Percentiles rank a stretch among this genome's conserved stretches.
Evolutionary conservation across 2,888 invertebrate genomes (phyloP).

Genomic region (Paralinhomoeus sp.): DNA sequence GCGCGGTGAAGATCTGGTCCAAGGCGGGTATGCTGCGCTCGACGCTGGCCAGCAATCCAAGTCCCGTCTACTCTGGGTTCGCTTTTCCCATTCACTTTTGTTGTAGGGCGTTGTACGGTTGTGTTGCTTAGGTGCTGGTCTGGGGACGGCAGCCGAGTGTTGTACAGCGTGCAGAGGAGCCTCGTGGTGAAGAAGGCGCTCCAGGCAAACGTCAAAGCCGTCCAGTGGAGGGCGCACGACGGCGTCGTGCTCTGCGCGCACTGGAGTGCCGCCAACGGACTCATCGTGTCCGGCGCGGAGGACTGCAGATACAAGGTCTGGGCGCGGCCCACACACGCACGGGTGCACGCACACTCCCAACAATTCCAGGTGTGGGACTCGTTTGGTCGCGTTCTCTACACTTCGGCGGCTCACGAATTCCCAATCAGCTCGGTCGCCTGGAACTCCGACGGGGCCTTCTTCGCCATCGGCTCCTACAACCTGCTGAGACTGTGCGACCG

Average conservation of each 20-base stretch:
- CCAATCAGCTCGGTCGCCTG: slow-evolving; percentile 74
- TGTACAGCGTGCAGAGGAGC: slow-evolving; percentile 36
- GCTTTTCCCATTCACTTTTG: no score
- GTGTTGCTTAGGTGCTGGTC: slow-evolving; percentile 16
- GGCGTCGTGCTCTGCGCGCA: slow-evolving; percentile 51
- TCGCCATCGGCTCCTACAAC: slow-evolving; percentile 77
- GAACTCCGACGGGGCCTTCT: slow-evolving; percentile 68
- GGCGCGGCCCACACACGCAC: no score
- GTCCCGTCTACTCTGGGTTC: slow-evolving; percentile 5
- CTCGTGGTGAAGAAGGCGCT: slow-evolving; percentile 40
- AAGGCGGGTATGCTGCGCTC: slow-evolving; percentile 68
- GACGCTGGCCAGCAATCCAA: slow-evolving; percentile 48
- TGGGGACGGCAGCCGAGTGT: slow-evolving; percentile 23
- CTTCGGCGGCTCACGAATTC: slow-evolving; percentile 59
- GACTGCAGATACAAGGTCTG: slow-evolving; percentile 54
- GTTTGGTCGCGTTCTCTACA: slow-evolving; percentile 63
- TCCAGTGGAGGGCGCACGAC: slow-evolving; percentile 81
- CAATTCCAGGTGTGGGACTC: slow-evolving; percentile 53
- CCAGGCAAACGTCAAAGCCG: slow-evolving; percentile 28
- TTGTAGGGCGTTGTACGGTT: no score
- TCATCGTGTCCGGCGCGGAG: slow-evolving; percentile 43
- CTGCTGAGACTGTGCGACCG: slow-evolving; percentile 72
- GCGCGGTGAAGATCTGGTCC: slow-evolving; percentile 86
- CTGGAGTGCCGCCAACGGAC: slow-evolving; percentile 36
- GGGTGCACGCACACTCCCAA: background rate